These are phyloP conservation scores for Drosophila fulvimacula DNA, from an alignment of 2,888 invertebrate genomes.

Conservation along the genomic window DNA sequence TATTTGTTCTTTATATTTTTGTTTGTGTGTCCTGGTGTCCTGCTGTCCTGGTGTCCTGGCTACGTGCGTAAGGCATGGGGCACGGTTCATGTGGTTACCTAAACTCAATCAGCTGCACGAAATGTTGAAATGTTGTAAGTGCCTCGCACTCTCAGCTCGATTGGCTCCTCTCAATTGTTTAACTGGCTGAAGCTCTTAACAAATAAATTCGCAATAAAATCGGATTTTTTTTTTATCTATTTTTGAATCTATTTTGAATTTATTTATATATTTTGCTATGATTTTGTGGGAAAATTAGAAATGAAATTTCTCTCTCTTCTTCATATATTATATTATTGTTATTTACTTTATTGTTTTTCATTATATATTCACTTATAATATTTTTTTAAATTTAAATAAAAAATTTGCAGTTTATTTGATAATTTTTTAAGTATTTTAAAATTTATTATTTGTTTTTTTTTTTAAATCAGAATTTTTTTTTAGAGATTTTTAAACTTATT, in stretches of 20 bases:
- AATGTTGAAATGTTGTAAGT: constrained; percentile 24
- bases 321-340: not conserved
- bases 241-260: not conserved
- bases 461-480: no score
- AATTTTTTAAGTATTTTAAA: no score
- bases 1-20: not conserved
- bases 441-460: no score
- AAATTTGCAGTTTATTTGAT: no score
- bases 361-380: not conserved
- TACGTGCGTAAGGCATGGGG: constrained; percentile 31
- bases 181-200: not conserved
- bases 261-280: not conserved
- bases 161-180: constrained; percentile 5
- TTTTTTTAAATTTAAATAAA: no score
- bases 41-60: constrained; percentile 28
- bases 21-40: no score
- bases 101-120: constrained; percentile 41
- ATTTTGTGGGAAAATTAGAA: not conserved
- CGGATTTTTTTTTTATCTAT: no score
- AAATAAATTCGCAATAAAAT: not conserved
- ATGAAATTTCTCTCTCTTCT: not conserved
- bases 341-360: not conserved
- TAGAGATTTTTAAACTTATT: no score
- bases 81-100: constrained; percentile 21
- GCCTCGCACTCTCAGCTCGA: constrained; percentile 22